Base-by-base conservation (phyloP, 2,113 vertebrate genomes). In the Piaya cayana region DNA sequence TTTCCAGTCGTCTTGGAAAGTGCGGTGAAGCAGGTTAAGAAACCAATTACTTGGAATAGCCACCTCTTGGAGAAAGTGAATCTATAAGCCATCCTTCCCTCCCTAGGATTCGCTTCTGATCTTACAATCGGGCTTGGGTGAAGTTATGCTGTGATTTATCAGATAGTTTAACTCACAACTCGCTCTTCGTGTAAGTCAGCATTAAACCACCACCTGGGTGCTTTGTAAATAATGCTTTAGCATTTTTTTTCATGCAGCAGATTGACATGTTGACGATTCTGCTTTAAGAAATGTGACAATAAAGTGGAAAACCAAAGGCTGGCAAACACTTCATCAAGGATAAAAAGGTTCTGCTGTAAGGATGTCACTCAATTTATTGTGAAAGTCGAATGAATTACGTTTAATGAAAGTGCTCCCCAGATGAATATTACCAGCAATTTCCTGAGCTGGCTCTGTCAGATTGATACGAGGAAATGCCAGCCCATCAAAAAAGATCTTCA, bases 301-400 rank as follows among this genome's bases (percentile, higher is more conserved):
- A 98, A 98, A 98, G 95, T 95, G 94, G 92, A 96, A 97, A 97
- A 97, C 97, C 96, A 97, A 97, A 98, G 97, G 97, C 97, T 98
- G 97, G 98, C 97, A 97, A 98, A 97, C 97, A 98, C 98, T 98
- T 98, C 98, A 98, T 98, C 98, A 98, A 98, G 96, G 97, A 98
- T 98, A 98, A 98, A 98, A 98, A 98, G 97, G 98, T 97, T 98
- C 96, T 97, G 97, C 97, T 97, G 95, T 97, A 97, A 98, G 97
- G 97, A 98, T 98, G 98, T 98, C 98, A 98, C 98, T 98, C 98
- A 98, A 98, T 98, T 98, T 98, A 98, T 98, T 98, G 98, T 98
- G 98, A 98, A 98, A 98, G 98, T 98, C 98, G 98, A 98, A 98
- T 98, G 98, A 98, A 98, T 98, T 98, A 98, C 97, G 95, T 98